These are phyloP conservation scores for Liodrosophila aerea DNA, from an alignment of 2,888 invertebrate species.

Conservation along the genomic window DNA sequence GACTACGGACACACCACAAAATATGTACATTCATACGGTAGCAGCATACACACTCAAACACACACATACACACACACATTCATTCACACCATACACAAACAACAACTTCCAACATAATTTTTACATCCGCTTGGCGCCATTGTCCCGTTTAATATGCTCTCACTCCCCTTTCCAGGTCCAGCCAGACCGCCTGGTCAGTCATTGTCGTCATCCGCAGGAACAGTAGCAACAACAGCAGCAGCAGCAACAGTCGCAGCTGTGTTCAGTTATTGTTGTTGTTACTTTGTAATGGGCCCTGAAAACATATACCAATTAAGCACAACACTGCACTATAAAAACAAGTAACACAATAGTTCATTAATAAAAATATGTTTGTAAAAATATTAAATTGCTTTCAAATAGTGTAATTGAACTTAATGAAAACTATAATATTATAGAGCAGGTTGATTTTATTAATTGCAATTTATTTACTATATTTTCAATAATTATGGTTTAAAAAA, in stretches of 20 bases:
- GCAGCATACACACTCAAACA: slow-evolving; percentile 14
- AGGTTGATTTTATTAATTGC: too few relatives aligned
- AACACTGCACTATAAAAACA: slow-evolving; percentile 11
- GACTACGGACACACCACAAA: slow-evolving; percentile 32
- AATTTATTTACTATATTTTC: too few relatives aligned
- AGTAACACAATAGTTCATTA: slow-evolving; percentile 8
- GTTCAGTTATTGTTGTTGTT: slow-evolving; percentile 11
- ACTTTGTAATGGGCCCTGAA: slow-evolving; percentile 45
- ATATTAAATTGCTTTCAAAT: slow-evolving; percentile 1
- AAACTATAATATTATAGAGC: too few relatives aligned
- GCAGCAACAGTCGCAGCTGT: slow-evolving; percentile 16
- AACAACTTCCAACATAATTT: slow-evolving; percentile 67
- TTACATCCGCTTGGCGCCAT: slow-evolving; percentile 68
- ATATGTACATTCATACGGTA: slow-evolving; percentile 11
- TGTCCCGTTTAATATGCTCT: slow-evolving; percentile 57
- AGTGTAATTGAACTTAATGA: too few relatives aligned
- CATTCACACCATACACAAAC: slow-evolving; percentile 17
- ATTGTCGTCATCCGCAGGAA: slow-evolving; percentile 21
- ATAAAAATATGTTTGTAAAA: slow-evolving; percentile 1
- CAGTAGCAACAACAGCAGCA: slow-evolving; percentile 2
- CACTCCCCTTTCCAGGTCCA: slow-evolving; percentile 25
- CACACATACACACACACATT: slow-evolving; percentile 17
- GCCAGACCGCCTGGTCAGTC: slow-evolving; percentile 29
- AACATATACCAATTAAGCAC: slow-evolving; percentile 52
- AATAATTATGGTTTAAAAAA: too few relatives aligned